These are phyloP conservation scores for Chaetops frenatus DNA, from an alignment of 2,113 vertebrate species.

Conservation along the genomic window DNA sequence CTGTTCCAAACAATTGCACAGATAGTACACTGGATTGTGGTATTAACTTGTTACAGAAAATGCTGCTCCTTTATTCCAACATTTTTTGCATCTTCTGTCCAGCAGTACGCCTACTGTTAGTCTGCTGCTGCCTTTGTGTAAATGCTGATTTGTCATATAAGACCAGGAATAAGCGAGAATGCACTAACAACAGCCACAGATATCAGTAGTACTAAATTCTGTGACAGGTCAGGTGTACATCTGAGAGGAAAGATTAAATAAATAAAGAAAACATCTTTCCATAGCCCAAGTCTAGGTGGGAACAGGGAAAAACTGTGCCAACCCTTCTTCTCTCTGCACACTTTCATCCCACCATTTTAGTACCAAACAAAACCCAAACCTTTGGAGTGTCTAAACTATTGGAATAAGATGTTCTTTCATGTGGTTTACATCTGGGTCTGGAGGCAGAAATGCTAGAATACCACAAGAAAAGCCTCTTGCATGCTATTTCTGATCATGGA, in stretches of 20 bases:
- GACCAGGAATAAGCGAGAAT: background rate
- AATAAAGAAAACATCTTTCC: background rate
- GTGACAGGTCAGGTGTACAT: background rate
- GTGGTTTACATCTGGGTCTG: conserved; percentile 11
- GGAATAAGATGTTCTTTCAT: background rate
- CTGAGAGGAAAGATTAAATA: background rate
- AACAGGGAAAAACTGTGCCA: background rate
- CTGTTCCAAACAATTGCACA: background rate
- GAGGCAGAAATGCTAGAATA: background rate
- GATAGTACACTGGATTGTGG: background rate
- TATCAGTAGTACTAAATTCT: background rate
- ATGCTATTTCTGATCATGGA: background rate
- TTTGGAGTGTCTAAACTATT: background rate
- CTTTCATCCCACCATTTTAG: background rate
- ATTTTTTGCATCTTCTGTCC: background rate
- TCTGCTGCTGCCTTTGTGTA: background rate
- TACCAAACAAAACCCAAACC: background rate
- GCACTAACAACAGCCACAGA: background rate
- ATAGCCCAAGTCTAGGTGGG: background rate
- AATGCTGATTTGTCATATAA: background rate
- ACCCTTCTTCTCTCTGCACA: background rate
- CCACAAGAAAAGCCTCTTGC: conserved; percentile 1
- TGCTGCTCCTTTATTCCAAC: background rate
- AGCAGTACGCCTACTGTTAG: background rate
- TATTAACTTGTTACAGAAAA: background rate